Evolutionary conservation across 2,888 invertebrate species (phyloP), one percentile per base, ranked within the genome.

Genomic region (Epinotia demarniana): DNA sequence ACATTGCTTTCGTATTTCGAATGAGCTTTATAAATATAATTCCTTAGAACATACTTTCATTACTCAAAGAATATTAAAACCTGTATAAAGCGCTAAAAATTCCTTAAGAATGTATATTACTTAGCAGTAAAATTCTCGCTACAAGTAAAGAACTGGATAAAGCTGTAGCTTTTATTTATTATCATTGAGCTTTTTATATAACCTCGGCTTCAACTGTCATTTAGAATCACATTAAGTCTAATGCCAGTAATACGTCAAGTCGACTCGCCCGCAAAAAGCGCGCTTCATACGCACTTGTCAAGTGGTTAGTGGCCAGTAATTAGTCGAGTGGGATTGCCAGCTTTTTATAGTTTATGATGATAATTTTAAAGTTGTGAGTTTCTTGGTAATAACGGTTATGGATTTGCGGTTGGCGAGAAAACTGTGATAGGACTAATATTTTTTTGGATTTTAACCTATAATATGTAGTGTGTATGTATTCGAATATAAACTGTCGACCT

Each of bases 221-320:
- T 75, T 75, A 75, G 72, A 75, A 75, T 71, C 71, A 72, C 75
- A 72, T 75, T 75, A 75, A 62, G 66, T 61, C 67, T 75, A 72
- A 75, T 75, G 75, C 72, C 55, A 55, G 71, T 49, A 71, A 75
- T 75, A 57, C 67, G 71, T 75, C 75, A 75, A 75, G 75, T 66
- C n/a, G 27, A 27, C 19, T 63, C 46, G 43, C 62, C 12, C 27
- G 75, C 75, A 75, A 75, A 75, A 75, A 75, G 46, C 27, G n/a
- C 62, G 58, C 33, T 64, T 64, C 55, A 66, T 71, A 72, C 60
- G 66, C 49, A 60, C 49, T 57, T 58, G 61, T 23, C 63, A 66
- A 75, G 64, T 64, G 67, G 60, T 46, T 53, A 61, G 61, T 18
- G 18, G 43, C 19, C 13, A 71, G 55, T 67, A 75, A 75, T 72